Evolutionary conservation across 1,140 invertebrate species (phyloP).

Genomic region (Panulirus ornatus): DNA sequence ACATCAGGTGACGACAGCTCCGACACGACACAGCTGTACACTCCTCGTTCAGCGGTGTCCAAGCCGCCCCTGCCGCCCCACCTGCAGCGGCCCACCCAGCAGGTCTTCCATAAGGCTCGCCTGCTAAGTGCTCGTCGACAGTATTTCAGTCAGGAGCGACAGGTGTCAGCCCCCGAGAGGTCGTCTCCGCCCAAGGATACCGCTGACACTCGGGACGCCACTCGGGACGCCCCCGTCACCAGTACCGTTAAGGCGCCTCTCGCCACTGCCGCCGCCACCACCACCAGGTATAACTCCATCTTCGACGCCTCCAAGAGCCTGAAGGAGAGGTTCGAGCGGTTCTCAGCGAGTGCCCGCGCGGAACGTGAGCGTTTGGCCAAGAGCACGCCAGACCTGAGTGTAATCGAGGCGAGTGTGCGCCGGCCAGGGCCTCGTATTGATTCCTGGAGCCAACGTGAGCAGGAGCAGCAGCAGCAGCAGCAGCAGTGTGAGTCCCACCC

Average conservation of each 20-base stretch:
- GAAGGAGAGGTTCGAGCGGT: constrained; percentile 75
- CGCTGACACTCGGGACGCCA: not conserved
- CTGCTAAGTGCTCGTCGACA: constrained; percentile 57
- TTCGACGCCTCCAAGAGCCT: constrained; percentile 62
- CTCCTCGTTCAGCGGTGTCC: constrained; percentile 45
- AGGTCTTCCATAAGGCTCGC: constrained; percentile 58
- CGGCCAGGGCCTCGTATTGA: constrained; percentile 65
- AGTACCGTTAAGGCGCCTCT: not conserved
- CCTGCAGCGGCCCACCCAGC: constrained; percentile 49
- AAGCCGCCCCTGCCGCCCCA: constrained; percentile 58
- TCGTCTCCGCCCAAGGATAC: constrained; percentile 46
- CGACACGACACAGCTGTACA: constrained; percentile 19
- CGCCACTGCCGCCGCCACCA: not conserved
- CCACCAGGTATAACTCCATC: constrained; percentile 16
- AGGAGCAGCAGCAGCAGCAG: constrained; percentile 55
- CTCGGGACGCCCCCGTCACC: not conserved
- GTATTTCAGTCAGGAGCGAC: constrained; percentile 67
- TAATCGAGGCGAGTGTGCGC: constrained; percentile 73
- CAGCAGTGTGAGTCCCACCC: constrained; percentile 17
- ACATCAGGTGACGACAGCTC: constrained; percentile 56
- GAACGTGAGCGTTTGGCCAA: constrained; percentile 76
- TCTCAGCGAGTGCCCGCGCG: constrained; percentile 72
- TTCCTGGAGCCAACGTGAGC: constrained; percentile 59
- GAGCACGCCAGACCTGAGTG: constrained; percentile 76
- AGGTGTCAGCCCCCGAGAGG: constrained; percentile 58